Conservation (phyloP, 2,888 invertebrate species). For the Orthosia gothica region DNA sequence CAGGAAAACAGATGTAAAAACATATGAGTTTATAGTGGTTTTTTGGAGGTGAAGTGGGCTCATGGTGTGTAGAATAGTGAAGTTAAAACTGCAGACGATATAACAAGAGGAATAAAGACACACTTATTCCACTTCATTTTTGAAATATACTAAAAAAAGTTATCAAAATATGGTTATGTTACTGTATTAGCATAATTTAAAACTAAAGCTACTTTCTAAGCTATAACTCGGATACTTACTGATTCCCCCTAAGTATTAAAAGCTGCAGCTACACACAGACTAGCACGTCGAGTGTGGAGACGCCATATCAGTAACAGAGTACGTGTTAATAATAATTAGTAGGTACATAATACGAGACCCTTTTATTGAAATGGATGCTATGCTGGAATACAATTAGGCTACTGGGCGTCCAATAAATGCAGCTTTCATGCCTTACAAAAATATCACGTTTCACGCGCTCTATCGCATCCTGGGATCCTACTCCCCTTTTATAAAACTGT, state of each 20-base stretch:
- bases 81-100: background rate
- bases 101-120: background rate
- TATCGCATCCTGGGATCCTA: slow-evolving; percentile 85
- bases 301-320: slow-evolving; percentile 57
- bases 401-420: slow-evolving; percentile 80
- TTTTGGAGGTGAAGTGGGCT: background rate
- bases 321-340: slow-evolving; percentile 63
- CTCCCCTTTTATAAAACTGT: slow-evolving; percentile 83
- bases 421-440: slow-evolving; percentile 83
- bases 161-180: background rate
- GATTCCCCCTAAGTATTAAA: background rate
- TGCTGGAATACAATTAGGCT: slow-evolving; percentile 73
- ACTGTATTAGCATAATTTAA: background rate
- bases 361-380: slow-evolving; percentile 67
- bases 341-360: slow-evolving; percentile 65
- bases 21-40: background rate
- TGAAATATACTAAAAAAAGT: no score
- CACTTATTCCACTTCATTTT: background rate
- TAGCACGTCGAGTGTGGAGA: slow-evolving; percentile 7
- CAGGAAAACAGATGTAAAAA: background rate
- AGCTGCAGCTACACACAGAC: slow-evolving; percentile 1
- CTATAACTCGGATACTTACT: background rate
- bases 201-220: background rate
- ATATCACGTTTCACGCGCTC: slow-evolving; percentile 88
- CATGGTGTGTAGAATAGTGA: background rate